Evolutionary conservation across 1,140 invertebrate species (phyloP), one percentile per base, ranked within the genome.

Genomic region (Drosophila trapezifrons): DNA sequence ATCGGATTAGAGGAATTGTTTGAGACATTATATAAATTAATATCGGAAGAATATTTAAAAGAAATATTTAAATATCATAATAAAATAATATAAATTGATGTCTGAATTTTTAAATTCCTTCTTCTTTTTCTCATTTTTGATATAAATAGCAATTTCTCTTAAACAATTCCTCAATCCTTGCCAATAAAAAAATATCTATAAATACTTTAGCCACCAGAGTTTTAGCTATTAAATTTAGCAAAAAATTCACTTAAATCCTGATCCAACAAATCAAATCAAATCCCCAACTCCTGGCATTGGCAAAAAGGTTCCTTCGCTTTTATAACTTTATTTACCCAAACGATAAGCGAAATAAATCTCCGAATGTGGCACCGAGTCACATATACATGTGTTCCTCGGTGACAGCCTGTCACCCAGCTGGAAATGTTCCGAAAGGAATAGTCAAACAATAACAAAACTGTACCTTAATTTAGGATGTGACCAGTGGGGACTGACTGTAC

Each of bases 321-420:
- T 80, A 89, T 84, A 84, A 89, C 83, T 75, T 89, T 87, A 87
- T 89, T 87, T 87, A 67, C 62, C 40, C 57, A 51, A 69, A 49
- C 67, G 84, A 83, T 87, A 87, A 87, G 59, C 76, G 84, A 87
- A 87, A 87, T 87, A 87, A 87, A 87, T 87, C 83, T 87, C 80
- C 69, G 69, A 87, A 82, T 89, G 80, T 84, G 80, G 78, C 52
- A 57, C 57, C 47, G 51, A 82, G 82, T 73, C 82, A 86, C 83
- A 87, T 70, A 87, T 77, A 51, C 64, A 73, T 79, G 81, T 40
- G 59, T 55, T 29, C 51, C 22, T 10, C 20, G 51, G 25, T 82
- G 79, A 63, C 57, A 78, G 73, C 58, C 62, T 77, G 62, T 78
- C 55, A 82, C 58, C 47, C 65, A 69, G 54, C 59, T 77, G 66